Evolutionary conservation across 2,888 invertebrate genomes (phyloP), one percentile per base, ranked within the genome.

Genomic region (Pristionchus exspectatus): DNA sequence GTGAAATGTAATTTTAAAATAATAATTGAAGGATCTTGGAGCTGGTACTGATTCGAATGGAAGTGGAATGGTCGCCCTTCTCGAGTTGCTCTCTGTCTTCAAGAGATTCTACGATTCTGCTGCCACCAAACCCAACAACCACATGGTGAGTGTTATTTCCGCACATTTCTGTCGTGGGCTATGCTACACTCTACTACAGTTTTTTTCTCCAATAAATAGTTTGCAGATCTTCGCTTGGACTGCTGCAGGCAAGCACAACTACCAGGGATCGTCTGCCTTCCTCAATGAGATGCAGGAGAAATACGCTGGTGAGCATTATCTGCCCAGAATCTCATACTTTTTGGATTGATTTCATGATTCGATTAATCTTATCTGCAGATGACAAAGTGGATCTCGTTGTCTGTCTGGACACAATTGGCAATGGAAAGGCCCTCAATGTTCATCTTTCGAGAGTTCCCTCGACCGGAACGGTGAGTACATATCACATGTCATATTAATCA

Each of bases 391-490:
- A 93, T 54, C 90, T 94, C 72, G 93, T 93, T 2, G 90, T 94
- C 30, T 94, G 94, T 89, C 87, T 94, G 84, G 94, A 94, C 69
- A 86, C 93, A 9, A 91, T 95, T 56, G 93, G 93, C 16, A 96
- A 96, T 0, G 96, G 96, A 0, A 96, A 97, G 54, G 95, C 96
- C 0, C 95, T 98, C 2, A 97, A 97, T 92, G 97, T 98, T 96
- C 99, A 99, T 95, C 98, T 99, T 14, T 99, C 99, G 0, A 98
- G 98, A 96, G 98, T 98, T 0, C 98, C 97, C 94, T 97, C 98
- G 30, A 97, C 97, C 89, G 97, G 97, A 0, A 96, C 97, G 0
- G 97, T 88, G 30, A 72, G 87, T 72, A 14, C 12, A 50, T 50
- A 50, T 12, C 44, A 3, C 44, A 3, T 50, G 44, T 12, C 44